Percentiles rank a stretch among this genome's conserved stretches.
phyloP scores from a whole-genome alignment of 2,113 vertebrate species.

The Esox niger region DNA sequence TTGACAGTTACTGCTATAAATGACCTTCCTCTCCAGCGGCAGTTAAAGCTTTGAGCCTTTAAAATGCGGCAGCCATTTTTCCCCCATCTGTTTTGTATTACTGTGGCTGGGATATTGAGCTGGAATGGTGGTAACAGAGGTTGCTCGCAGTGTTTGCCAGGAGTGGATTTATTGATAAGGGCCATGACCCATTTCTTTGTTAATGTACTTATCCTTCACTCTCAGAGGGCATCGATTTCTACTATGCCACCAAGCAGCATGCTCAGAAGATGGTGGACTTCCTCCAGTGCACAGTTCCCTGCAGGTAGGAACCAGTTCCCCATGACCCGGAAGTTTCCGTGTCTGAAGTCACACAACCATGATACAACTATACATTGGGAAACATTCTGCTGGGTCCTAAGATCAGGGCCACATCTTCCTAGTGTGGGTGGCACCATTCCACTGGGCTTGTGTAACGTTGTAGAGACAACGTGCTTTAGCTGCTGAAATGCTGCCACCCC shows the following conservation, averaged over 20 bases:
- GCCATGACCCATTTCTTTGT: conserved; percentile 1
- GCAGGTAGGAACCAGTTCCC: conserved; percentile 73
- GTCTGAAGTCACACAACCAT: not conserved
- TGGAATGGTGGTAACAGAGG: not conserved
- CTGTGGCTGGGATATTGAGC: no score
- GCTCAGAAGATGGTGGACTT: conserved; percentile 98
- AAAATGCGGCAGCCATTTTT: conserved; percentile 61
- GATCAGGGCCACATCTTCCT: no score
- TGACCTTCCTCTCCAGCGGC: conserved; percentile 34
- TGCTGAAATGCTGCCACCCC: no score
- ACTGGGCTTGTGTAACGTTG: not conserved
- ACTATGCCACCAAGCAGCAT: conserved; percentile 91
- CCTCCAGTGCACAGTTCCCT: conserved; percentile 91
- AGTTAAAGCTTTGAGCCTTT: conserved; percentile 45
- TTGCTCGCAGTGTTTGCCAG: not conserved
- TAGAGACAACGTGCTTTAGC: not conserved
- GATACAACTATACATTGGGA: no score
- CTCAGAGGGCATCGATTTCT: conserved; percentile 96
- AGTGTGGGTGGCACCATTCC: not conserved
- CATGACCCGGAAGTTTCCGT: not conserved
- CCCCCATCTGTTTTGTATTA: conserved; percentile 17
- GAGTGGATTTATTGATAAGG: conserved; percentile 23
- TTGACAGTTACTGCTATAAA: conserved; percentile 32
- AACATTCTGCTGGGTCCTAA: no score
- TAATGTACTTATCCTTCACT: conserved; percentile 24